phyloP scores from a whole-genome alignment of 2,113 vertebrate genomes.

The Erythrolamprus reginae region DNA sequence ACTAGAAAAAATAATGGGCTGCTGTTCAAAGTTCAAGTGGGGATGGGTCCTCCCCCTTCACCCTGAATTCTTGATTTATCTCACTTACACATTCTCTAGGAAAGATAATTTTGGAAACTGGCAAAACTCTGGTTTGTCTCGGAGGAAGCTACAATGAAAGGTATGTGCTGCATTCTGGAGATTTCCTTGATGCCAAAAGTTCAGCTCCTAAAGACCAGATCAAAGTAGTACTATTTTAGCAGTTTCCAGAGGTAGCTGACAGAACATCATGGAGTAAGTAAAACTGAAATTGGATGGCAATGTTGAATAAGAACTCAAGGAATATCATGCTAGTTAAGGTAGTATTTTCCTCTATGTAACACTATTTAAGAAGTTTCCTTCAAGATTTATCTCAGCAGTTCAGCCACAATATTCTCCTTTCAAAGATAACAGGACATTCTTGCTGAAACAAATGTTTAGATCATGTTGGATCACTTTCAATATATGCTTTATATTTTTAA shows the following conservation, averaged over 20 bases:
- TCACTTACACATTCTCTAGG: neutral
- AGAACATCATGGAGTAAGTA: neutral
- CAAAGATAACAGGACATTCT: neutral
- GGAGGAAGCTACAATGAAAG: neutral
- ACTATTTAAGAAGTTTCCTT: neutral
- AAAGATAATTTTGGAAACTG: neutral
- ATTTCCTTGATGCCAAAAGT: neutral
- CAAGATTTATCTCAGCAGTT: neutral
- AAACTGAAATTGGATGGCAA: neutral
- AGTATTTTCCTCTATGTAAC: neutral
- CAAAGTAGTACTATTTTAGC: neutral
- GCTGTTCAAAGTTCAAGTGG: neutral
- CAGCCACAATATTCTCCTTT: neutral
- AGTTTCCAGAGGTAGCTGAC: neutral
- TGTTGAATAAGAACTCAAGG: neutral
- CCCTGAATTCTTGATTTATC: neutral
- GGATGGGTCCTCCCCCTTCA: no score
- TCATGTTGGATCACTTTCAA: neutral
- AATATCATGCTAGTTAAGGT: neutral
- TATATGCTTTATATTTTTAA: neutral
- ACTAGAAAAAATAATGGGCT: neutral
- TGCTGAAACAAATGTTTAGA: neutral
- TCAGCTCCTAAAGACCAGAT: neutral
- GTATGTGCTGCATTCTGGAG: neutral
- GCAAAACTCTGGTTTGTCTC: neutral